These are phyloP conservation scores for Euproctis similis DNA, from an alignment of 2,888 invertebrate species.

Conservation along the genomic window DNA sequence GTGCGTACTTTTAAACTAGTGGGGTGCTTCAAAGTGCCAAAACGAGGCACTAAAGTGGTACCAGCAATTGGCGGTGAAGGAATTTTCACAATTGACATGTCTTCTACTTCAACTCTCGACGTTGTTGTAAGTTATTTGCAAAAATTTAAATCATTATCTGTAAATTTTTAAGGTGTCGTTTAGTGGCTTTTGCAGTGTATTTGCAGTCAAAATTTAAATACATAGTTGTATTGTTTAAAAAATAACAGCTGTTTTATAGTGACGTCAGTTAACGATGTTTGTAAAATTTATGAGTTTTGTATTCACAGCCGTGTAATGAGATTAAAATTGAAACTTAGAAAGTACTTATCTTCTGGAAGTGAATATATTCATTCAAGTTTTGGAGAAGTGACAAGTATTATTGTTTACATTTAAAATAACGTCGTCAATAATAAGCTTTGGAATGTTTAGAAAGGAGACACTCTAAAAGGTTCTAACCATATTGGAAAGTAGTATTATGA, in stretches of 20 bases:
- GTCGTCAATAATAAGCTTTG: too few species aligned
- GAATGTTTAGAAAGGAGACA: too few species aligned
- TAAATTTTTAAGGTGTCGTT: not conserved
- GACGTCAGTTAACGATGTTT: constrained; percentile 17
- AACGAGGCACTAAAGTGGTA: constrained; percentile 49
- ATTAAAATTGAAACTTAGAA: not conserved
- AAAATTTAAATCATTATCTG: constrained; percentile 12
- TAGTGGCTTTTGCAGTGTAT: not conserved
- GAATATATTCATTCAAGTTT: not conserved
- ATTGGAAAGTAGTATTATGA: too few species aligned
- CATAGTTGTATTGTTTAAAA: too few species aligned
- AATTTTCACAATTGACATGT: constrained; percentile 58
- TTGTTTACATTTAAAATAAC: not conserved
- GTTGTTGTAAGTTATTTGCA: constrained; percentile 47
- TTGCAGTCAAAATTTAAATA: too few species aligned
- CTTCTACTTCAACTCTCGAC: constrained; percentile 58
- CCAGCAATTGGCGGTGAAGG: constrained; percentile 47
- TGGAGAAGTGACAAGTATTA: not conserved
- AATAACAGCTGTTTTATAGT: constrained; percentile 23
- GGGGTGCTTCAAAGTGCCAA: constrained; percentile 54
- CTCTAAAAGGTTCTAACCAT: too few species aligned
- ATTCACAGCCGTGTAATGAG: not conserved
- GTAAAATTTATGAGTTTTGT: constrained; percentile 2
- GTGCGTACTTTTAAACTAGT: constrained; percentile 56
- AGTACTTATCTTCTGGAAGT: not conserved